Evolutionary conservation across 2,888 invertebrate genomes (phyloP), one percentile per base, ranked within the genome.

Genomic region (Mesochorus sp.): DNA sequence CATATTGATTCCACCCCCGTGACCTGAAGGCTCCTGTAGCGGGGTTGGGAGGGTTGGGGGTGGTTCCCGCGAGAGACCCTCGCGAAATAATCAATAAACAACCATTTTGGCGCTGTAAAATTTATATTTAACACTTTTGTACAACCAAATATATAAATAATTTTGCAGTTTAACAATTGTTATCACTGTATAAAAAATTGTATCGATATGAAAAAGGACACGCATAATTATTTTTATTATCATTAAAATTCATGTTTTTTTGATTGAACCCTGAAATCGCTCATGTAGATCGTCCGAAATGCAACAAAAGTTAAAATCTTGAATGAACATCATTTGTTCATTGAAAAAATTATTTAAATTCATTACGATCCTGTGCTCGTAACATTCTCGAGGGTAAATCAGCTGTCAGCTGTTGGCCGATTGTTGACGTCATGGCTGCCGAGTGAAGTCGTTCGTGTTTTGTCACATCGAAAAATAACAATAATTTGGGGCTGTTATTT

Each of bases 1-100:
- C 84, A 85, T 89, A 89, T 89, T 85, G 89, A 89, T 89, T 85
- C 84, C 80, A 82, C 57, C 77, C 83, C 82, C 81, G 79, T 80
- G 82, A 76, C 76, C 79, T 71, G 62, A 77, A 80, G 76, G 74
- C 67, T 77, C 26, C 37, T 51, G 82, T 83, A 73, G 88, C 83
- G 85, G 84, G 85, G 86, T 80, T 34, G 10, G 6, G 10, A 1
- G 8, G 1, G 8, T 34, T 81, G 57, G 68, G 71, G 74, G 68
- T 57, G 81, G 76, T 79, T 82, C 62, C 26, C 62, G 34, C 55
- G 55, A 53, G 57, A 53, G 19, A 8, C 12, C 12, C 42, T 44
- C 47, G 57, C 42, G 44, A 19, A 76, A 76, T 39, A 66, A 81
- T 81, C 80, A 70, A 81, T 81, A 76, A 61, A 80, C 74, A 53